phyloP scores from a whole-genome alignment of 2,888 invertebrate genomes.

The Macroteleia sp. region DNA sequence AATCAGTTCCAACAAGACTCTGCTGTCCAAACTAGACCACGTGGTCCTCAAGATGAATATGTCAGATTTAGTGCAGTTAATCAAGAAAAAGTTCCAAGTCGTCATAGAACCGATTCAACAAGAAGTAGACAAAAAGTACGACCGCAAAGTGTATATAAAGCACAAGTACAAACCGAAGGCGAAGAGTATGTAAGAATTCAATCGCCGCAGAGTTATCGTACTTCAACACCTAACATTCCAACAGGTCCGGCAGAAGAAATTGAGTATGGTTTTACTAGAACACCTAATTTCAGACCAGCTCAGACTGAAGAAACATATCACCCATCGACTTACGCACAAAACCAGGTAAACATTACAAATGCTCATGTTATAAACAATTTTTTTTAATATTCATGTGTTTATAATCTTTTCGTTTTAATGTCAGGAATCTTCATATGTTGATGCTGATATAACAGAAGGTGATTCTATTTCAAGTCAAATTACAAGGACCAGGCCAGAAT shows the following conservation, averaged over 20 bases:
- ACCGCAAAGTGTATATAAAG: slow-evolving; percentile 66
- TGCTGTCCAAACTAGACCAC: slow-evolving; percentile 76
- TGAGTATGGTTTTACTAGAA: slow-evolving; percentile 85
- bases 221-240: slow-evolving; percentile 65
- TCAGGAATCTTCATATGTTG: slow-evolving; percentile 44
- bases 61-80: slow-evolving; percentile 80
- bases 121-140: slow-evolving; percentile 67
- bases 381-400: too few species aligned
- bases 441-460: slow-evolving; percentile 69
- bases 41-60: slow-evolving; percentile 79
- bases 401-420: too few species aligned
- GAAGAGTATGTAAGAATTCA: slow-evolving; percentile 80
- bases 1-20: slow-evolving; percentile 75
- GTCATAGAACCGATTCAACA: slow-evolving; percentile 50
- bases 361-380: too few species aligned
- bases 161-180: slow-evolving; percentile 77
- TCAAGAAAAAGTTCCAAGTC: slow-evolving; percentile 62
- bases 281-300: slow-evolving; percentile 82
- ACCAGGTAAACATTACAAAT: too few species aligned
- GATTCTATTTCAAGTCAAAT: slow-evolving; percentile 74
- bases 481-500: slow-evolving; percentile 75
- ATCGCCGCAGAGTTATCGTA: slow-evolving; percentile 61
- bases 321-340: slow-evolving; percentile 22
- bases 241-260: slow-evolving; percentile 79
- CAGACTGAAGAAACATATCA: slow-evolving; percentile 55